Conservation (phyloP, 2,797 vertebrate genomes). For the Semotilus atromaculatus region DNA sequence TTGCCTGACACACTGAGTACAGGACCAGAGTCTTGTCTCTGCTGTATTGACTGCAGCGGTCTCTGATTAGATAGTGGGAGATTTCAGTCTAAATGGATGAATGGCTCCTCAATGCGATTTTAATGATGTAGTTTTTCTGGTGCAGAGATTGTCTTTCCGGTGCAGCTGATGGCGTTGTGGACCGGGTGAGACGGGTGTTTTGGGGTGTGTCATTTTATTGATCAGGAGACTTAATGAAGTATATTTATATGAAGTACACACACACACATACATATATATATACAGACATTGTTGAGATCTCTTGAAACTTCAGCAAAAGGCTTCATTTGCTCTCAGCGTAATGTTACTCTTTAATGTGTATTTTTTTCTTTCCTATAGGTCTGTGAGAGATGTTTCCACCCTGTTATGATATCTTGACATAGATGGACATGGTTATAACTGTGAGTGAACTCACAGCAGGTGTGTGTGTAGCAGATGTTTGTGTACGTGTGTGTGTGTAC, state of each 20-base stretch:
- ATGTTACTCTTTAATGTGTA: not conserved
- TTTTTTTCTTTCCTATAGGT: not conserved
- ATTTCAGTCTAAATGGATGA: slow-evolving; percentile 41
- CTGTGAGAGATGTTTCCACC: not conserved
- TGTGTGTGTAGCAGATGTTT: slow-evolving; percentile 37
- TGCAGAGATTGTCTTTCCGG: slow-evolving; percentile 36
- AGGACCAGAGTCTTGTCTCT: slow-evolving; percentile 13
- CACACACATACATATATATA: no score
- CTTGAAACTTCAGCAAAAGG: not conserved
- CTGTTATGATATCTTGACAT: slow-evolving; percentile 2
- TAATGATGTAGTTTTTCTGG: slow-evolving; percentile 32
- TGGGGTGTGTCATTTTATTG: not conserved
- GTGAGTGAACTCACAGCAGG: not conserved
- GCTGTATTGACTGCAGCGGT: slow-evolving; percentile 13
- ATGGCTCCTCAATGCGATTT: slow-evolving; percentile 37
- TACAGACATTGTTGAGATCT: not conserved
- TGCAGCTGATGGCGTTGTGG: slow-evolving; percentile 33
- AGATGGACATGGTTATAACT: not conserved
- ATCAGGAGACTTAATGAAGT: not conserved
- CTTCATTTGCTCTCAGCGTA: not conserved
- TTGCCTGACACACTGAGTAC: slow-evolving; percentile 11
- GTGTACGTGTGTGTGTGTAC: slow-evolving; percentile 25
- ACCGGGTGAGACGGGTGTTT: not conserved
- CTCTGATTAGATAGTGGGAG: slow-evolving; percentile 41
- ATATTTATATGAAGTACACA: no score